Conservation (phyloP, 2,888 invertebrate species). For the Gerris lacustris region DNA sequence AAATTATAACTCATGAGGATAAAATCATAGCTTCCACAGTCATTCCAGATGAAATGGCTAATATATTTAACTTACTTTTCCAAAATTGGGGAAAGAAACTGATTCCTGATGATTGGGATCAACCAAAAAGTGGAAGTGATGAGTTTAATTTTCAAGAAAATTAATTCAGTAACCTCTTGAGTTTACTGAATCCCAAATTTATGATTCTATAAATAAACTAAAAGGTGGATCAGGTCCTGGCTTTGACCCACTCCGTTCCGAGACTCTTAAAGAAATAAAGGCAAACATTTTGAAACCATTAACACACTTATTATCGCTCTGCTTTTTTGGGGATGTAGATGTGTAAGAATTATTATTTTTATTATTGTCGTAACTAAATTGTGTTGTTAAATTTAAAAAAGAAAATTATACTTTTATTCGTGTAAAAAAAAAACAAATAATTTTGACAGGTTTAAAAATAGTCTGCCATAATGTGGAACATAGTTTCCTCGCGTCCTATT, state of each 20-base stretch:
- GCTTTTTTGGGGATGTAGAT: too few relatives aligned
- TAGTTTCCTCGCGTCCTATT: too few relatives aligned
- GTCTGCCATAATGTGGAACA: too few relatives aligned
- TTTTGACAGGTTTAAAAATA: too few relatives aligned
- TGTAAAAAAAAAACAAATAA: too few relatives aligned
- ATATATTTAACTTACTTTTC: constrained; percentile 13
- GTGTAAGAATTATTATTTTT: too few relatives aligned
- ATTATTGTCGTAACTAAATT: too few relatives aligned
- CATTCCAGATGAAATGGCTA: constrained; percentile 3
- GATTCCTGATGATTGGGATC: background rate
- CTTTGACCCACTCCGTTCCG: constrained; percentile 11
- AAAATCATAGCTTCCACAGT: background rate
- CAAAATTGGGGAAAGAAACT: constrained; percentile 5
- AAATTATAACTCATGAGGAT: constrained; percentile 11
- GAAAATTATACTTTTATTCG: too few relatives aligned
- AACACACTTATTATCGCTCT: constrained; percentile 6
- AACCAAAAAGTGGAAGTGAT: background rate
- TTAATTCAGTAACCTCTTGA: too few relatives aligned
- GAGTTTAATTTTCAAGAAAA: background rate
- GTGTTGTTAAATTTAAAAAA: too few relatives aligned
- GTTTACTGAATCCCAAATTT: background rate
- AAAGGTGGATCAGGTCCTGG: constrained; percentile 18
- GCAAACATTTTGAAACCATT: constrained; percentile 7
- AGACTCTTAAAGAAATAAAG: constrained; percentile 10
- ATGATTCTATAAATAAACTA: constrained; percentile 8